Evolutionary conservation across 2,888 invertebrate genomes (phyloP), one percentile per base, ranked within the genome.

Genomic region (Andrena minutula): DNA sequence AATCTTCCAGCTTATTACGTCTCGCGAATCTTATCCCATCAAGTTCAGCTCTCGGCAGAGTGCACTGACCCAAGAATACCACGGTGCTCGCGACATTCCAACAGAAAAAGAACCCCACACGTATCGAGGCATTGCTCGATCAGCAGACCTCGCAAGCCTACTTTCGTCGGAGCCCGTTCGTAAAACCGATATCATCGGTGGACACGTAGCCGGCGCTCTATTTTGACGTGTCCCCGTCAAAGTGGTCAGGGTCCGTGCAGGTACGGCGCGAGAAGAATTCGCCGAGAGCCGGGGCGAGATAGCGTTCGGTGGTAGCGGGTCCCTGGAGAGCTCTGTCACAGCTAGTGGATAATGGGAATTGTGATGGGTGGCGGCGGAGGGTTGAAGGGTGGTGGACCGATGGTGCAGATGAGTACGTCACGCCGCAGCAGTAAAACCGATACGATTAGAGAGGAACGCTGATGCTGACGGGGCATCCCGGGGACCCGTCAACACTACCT

Each of bases 401-500:
- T 76, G 86, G 88, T 89, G 88, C 88, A 90, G 91, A 91, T 90
- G 92, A 93, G 93, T 92, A 92, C 91, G 93, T 94, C 93, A 93
- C 94, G 94, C 91, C 88, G 90, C 90, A 91, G 93, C 92, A 91
- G 92, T 94, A 94, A 94, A 93, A 91, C 89, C 91, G 91, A 93
- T 90, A 92, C 91, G 92, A 91, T 92, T 91, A 91, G 84, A 89
- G 86, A 89, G 87, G 92, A 90, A 90, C 92, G 92, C 90, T 92
- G 92, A 92, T 91, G 90, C 92, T 93, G 93, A 92, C 92, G 91
- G 91, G 86, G 92, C 93, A 92, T 90, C 92, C 92, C 92, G 88
- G 93, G 93, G 93, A 93, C 90, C 93, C 92, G 93, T 94, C 93
- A 93, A 93, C 92, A 91, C 91, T 91, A 92, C 92, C 89, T 89